Base-by-base conservation (phyloP, 2,797 vertebrate species). In the Sebastes vulpes region DNA sequence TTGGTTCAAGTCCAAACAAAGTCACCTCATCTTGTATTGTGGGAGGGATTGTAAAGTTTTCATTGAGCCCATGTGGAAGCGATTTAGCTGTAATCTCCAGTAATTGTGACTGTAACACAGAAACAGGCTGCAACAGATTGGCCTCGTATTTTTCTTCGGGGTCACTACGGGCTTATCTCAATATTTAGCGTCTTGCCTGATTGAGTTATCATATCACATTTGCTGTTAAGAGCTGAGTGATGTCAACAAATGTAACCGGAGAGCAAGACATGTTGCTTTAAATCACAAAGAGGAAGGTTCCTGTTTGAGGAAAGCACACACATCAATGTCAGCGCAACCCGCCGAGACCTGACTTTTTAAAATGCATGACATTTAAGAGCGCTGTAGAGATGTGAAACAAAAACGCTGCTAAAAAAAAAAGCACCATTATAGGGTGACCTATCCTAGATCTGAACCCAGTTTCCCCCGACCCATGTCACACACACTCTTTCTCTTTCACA, bases 191-290 rank as follows among this genome's bases (percentile, higher is more conserved):
- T 98, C 96, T 97, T 97, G 96, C 97, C 96, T 98, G 97, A 98
- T 98, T 97, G 97, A 97, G 97, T 98, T 98, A 97, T 98, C 98
- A 97, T 97, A 98, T 98, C 97, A 97, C 97, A 97, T 97, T 97
- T 97, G 97, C 97, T 95, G 96, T 89, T 87, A 92, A 92, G 94
- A 90, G 83, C 90, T 86, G 91, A 94, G 92, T 83, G 86, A 96
- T 95, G 94, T 96, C 93, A 95, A 97, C 97, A 97, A 97, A 96
- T 97, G 97, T 97, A 98, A 97, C 97, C 95, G 93, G 96, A 97
- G 96, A 95, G 95, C 95, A 95, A 95, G 93, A 97, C 97, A 97
- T 96, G 96, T 97, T 97, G 97, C 97, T 97, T 97, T 96, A 96
- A 98, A 94, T 93, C 91, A 81, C 82, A 92, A 84, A 87, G 84